Percentiles rank a stretch among this genome's conserved stretches.
phyloP scores from a whole-genome alignment of 2,797 vertebrate genomes.

The Cephalopachus bancanus region DNA sequence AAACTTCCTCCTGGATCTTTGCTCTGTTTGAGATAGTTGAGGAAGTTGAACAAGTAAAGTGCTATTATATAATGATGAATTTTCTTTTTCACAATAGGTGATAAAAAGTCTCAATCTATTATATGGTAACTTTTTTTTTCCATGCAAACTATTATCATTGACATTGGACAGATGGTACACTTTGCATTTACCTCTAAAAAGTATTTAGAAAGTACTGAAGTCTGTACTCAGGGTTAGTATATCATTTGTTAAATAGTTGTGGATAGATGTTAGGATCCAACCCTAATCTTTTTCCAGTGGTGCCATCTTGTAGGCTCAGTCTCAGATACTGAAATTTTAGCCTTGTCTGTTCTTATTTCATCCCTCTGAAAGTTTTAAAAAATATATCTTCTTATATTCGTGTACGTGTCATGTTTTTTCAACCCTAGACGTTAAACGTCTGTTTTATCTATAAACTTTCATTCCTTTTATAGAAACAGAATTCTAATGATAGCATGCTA shows the following conservation, averaged over 20 bases:
- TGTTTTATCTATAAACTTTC: not conserved
- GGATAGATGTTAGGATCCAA: not conserved
- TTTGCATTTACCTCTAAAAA: not conserved
- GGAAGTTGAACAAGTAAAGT: slow-evolving; percentile 63
- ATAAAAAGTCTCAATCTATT: not conserved
- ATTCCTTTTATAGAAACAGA: not conserved
- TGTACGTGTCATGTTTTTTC: not conserved
- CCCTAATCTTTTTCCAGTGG: not conserved
- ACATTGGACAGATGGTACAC: not conserved
- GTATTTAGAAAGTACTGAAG: not conserved
- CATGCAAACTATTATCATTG: not conserved
- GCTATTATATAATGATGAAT: slow-evolving; percentile 64
- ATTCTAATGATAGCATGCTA: not conserved
- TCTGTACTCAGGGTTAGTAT: not conserved
- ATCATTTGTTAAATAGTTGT: not conserved
- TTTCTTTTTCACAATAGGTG: slow-evolving; percentile 33
- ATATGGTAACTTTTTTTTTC: not conserved
- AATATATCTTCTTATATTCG: not conserved
- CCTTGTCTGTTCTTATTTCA: not conserved
- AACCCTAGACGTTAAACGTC: not conserved
- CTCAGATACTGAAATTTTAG: not conserved
- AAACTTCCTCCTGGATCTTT: slow-evolving; percentile 73
- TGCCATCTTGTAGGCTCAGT: not conserved
- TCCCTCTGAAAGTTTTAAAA: not conserved
- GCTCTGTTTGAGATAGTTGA: slow-evolving; percentile 59